These are phyloP conservation scores for Drosophila aldrichi DNA, from an alignment of 2,888 invertebrate species.

Conservation along the genomic window DNA sequence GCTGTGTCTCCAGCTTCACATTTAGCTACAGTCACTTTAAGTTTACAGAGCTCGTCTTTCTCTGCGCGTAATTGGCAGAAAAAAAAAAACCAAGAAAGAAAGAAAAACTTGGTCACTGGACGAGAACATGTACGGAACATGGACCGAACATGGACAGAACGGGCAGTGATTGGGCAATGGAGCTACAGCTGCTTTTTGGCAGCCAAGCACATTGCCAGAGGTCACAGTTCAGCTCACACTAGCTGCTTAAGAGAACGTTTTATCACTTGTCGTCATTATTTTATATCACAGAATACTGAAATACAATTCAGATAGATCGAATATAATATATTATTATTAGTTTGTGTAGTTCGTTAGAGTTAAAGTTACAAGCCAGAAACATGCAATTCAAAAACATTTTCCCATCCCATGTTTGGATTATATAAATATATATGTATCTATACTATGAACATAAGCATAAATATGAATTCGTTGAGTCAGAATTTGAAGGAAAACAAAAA, in stretches of 20 bases:
- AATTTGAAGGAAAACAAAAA: too few species aligned
- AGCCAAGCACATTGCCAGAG: slow-evolving; percentile 2
- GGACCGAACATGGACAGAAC: neutral
- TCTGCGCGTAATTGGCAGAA: slow-evolving; percentile 66
- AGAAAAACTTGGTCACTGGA: slow-evolving; percentile 19
- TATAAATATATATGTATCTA: too few species aligned
- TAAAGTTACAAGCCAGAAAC: too few species aligned
- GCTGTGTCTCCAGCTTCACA: neutral
- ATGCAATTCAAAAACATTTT: too few species aligned
- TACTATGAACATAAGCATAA: too few species aligned
- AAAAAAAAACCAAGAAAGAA: slow-evolving; percentile 41
- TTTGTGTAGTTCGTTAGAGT: too few species aligned
- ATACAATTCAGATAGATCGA: neutral
- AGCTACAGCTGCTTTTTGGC: neutral
- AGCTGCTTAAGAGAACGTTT: neutral
- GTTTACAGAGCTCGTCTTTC: slow-evolving; percentile 31
- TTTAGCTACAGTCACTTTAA: slow-evolving; percentile 16
- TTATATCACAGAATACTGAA: neutral
- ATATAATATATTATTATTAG: neutral
- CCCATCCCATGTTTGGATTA: too few species aligned
- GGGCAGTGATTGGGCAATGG: slow-evolving; percentile 4
- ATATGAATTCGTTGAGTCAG: too few species aligned
- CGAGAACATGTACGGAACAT: neutral
- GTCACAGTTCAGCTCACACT: slow-evolving; percentile 8
- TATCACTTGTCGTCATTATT: neutral